Evolutionary conservation across 2,797 vertebrate genomes (phyloP).

Genomic region (Phylloscopus collybita): DNA sequence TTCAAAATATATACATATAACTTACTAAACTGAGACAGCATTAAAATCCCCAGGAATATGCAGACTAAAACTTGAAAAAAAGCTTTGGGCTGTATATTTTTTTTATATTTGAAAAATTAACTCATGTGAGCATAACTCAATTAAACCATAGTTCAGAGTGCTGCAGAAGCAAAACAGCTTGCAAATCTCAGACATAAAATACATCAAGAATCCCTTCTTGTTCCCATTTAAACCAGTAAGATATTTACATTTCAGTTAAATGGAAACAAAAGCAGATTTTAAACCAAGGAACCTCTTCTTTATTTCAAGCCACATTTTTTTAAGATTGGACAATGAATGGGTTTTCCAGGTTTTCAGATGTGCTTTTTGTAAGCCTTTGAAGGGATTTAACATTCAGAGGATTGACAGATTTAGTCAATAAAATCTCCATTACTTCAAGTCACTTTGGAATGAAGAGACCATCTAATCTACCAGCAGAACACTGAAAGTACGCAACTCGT

Average conservation of each 20-base stretch:
- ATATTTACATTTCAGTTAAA: neutral
- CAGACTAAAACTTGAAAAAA: neutral
- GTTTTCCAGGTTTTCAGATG: neutral
- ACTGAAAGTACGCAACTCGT: rapidly evolving
- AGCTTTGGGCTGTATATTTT: neutral
- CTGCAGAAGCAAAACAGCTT: neutral
- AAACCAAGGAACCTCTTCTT: neutral
- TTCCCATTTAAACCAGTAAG: neutral
- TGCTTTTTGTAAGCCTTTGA: neutral
- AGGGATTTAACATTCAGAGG: neutral
- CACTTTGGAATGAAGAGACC: neutral
- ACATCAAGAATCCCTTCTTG: neutral
- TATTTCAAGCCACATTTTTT: neutral
- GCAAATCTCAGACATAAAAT: neutral
- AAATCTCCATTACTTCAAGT: neutral
- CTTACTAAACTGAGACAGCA: neutral
- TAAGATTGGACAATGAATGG: neutral
- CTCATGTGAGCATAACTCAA: neutral
- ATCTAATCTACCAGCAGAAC: neutral
- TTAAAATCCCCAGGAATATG: neutral
- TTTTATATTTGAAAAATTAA: neutral
- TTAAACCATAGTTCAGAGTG: neutral
- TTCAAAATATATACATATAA: neutral
- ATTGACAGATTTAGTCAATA: neutral
- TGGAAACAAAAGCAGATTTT: neutral